phyloP scores from a whole-genome alignment of 2,113 vertebrate species.

The Xiphorhynchus elegans region DNA sequence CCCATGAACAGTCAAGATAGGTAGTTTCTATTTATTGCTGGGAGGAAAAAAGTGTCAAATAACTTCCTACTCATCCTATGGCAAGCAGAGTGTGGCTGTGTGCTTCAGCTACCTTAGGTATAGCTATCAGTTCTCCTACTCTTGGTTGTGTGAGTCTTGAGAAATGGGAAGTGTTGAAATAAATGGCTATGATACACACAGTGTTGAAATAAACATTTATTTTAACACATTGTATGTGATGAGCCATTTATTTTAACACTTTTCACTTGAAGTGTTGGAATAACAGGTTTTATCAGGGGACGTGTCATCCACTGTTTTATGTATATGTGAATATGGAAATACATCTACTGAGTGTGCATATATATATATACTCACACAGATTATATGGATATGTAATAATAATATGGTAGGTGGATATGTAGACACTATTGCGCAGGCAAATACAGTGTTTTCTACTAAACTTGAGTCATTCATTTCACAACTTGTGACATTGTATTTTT shows the following conservation, averaged over 20 bases:
- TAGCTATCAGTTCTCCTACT: conserved; percentile 50
- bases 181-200: conserved; percentile 75
- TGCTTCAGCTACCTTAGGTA: conserved; percentile 46
- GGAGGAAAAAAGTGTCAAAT: not conserved
- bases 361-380: conserved; percentile 30
- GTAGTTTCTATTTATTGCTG: conserved; percentile 36
- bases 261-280: conserved; percentile 79
- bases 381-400: conserved; percentile 33
- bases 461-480: not conserved
- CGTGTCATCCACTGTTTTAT: conserved; percentile 78
- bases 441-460: not conserved
- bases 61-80: conserved; percentile 2
- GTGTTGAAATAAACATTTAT: conserved; percentile 81
- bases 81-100: not conserved
- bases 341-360: conserved; percentile 39
- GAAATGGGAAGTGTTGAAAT: conserved; percentile 75
- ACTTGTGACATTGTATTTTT: not conserved
- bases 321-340: conserved; percentile 80
- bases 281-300: conserved; percentile 79
- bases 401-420: not conserved
- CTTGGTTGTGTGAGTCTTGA: conserved; percentile 61
- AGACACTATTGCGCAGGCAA: not conserved
- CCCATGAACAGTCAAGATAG: not conserved
- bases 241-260: conserved; percentile 82
- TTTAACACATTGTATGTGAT: conserved; percentile 81